Percentiles rank a stretch among this genome's conserved stretches.
These are phyloP conservation scores for Meliscaeva auricollis DNA, from an alignment of 2,888 invertebrate genomes.

Conservation along the genomic window DNA sequence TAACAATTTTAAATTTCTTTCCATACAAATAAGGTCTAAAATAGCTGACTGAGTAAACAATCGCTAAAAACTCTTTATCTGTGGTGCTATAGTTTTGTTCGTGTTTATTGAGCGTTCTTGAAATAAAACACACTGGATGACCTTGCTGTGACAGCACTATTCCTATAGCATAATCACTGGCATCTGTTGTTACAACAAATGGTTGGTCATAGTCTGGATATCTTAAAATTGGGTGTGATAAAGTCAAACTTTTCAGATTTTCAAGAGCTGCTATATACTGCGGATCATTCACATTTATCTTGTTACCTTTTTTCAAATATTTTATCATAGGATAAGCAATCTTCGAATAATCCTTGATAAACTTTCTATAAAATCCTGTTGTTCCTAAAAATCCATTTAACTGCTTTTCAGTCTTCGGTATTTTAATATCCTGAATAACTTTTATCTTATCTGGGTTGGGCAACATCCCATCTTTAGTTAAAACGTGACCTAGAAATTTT, in stretches of 20 bases:
- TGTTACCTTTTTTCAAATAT: slow-evolving; percentile 1
- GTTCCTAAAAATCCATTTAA: slow-evolving; percentile 17
- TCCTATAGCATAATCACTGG: slow-evolving; percentile 53
- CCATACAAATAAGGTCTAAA: slow-evolving; percentile 49
- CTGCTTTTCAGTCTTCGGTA: slow-evolving; percentile 44
- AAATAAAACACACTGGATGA: slow-evolving; percentile 46
- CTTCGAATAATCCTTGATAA: slow-evolving; percentile 28
- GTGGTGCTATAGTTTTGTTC: neutral
- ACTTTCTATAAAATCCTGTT: slow-evolving; percentile 54
- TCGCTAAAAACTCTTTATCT: slow-evolving; percentile 4
- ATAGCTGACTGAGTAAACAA: neutral
- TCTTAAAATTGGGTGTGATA: slow-evolving; percentile 48
- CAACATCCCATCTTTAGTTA: slow-evolving; percentile 50
- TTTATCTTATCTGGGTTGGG: slow-evolving; percentile 50
- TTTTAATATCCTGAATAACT: slow-evolving; percentile 23
- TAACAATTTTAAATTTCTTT: neutral
- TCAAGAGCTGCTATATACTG: slow-evolving; percentile 54
- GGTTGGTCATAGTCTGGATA: slow-evolving; percentile 49
- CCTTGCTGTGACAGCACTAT: slow-evolving; percentile 55
- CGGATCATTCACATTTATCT: slow-evolving; percentile 26
- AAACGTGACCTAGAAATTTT: slow-evolving; percentile 51
- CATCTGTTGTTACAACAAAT: slow-evolving; percentile 58
- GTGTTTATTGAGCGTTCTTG: neutral
- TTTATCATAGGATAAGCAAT: neutral
- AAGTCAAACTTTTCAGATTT: slow-evolving; percentile 47